Percentiles rank a stretch among this genome's conserved stretches.
These are phyloP conservation scores for Acanthiza pusilla DNA, from an alignment of 2,797 vertebrate species.

Conservation along the genomic window DNA sequence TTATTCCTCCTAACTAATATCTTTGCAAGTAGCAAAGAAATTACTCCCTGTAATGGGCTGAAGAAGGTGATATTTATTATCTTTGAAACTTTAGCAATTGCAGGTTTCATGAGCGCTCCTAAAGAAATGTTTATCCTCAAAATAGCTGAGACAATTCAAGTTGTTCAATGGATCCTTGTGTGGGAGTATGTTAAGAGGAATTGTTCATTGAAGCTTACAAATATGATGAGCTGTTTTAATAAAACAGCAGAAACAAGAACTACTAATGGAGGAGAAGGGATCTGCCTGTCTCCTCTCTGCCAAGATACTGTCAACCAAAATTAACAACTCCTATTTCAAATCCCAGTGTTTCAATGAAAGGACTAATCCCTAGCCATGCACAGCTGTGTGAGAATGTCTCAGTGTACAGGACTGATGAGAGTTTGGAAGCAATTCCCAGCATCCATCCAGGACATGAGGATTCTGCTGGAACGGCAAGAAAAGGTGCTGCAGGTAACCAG, in stretches of 20 bases:
- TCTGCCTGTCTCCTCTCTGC: neutral
- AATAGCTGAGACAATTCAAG: slow-evolving; percentile 7
- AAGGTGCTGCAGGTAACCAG: neutral
- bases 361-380: neutral
- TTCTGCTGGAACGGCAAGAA: neutral
- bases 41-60: neutral
- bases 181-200: slow-evolving; percentile 22
- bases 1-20: neutral
- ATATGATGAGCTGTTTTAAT: slow-evolving; percentile 46
- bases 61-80: neutral
- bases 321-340: neutral
- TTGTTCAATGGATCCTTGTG: slow-evolving; percentile 9
- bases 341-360: neutral
- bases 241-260: neutral
- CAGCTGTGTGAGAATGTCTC: neutral
- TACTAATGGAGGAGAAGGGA: neutral
- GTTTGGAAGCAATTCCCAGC: neutral
- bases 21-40: neutral
- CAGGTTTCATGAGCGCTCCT: neutral
- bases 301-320: neutral
- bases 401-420: neutral
- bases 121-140: slow-evolving; percentile 1
- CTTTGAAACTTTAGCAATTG: neutral
- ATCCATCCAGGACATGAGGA: neutral
- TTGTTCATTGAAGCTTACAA: slow-evolving; percentile 48